Conservation (phyloP, 2,888 invertebrate genomes). For the Galerucella nymphaeae region DNA sequence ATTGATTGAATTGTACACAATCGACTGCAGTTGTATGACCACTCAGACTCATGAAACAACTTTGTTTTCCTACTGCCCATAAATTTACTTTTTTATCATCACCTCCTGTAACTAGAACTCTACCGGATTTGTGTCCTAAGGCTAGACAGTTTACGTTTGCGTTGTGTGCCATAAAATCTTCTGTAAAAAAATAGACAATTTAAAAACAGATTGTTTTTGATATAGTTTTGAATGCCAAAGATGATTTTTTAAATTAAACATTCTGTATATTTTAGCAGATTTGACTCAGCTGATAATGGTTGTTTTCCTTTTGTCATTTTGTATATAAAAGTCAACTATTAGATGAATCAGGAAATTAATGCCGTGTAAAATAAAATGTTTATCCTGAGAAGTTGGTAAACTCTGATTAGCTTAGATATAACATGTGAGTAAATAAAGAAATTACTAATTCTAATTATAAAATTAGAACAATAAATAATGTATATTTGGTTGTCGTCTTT, state of each 20-base stretch:
- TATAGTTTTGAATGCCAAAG: too few species aligned
- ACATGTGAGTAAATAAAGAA: slow-evolving; percentile 1
- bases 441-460: neutral
- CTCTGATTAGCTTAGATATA: neutral
- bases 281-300: too few species aligned
- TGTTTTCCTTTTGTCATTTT: neutral
- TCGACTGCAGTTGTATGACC: slow-evolving; percentile 95
- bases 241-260: too few species aligned
- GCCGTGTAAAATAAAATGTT: neutral
- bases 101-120: slow-evolving; percentile 93
- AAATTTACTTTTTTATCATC: slow-evolving; percentile 97
- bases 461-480: neutral
- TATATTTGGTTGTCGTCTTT: neutral
- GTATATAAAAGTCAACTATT: neutral
- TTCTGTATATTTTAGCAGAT: too few species aligned
- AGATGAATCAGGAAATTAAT: neutral
- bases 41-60: slow-evolving; percentile 94
- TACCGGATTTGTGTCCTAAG: slow-evolving; percentile 89
- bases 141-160: slow-evolving; percentile 90
- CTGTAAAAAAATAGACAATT: slow-evolving; percentile 65
- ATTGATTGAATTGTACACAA: slow-evolving; percentile 93
- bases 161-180: slow-evolving; percentile 89
- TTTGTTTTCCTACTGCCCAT: slow-evolving; percentile 95
- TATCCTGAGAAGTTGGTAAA: neutral
- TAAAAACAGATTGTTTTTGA: neutral